Conservation (phyloP, 2,113 vertebrate species). For the Rafetus swinhoei region DNA sequence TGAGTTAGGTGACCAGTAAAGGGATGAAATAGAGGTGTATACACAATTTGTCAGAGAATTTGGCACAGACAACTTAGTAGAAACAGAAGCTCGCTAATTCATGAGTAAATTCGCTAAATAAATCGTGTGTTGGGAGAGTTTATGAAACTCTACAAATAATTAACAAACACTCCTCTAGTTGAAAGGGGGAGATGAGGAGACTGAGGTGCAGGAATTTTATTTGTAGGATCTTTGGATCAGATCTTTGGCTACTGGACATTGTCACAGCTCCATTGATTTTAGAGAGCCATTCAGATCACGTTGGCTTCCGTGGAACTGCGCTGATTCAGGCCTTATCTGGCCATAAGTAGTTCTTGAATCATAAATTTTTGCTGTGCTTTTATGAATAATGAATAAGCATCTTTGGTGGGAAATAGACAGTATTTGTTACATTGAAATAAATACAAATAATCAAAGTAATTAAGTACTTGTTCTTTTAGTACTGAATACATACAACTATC, state of each 20-base stretch:
- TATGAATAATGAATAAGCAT: conserved; percentile 33
- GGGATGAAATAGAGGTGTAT: not conserved
- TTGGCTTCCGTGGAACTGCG: not conserved
- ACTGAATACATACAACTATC: conserved; percentile 56
- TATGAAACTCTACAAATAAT: not conserved
- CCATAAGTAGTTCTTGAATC: not conserved
- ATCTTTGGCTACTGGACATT: not conserved
- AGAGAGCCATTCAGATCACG: not conserved
- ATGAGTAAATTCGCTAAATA: conserved; percentile 8
- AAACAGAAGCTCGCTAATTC: not conserved
- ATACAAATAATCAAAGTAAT: conserved; percentile 64
- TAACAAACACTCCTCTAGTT: not conserved
- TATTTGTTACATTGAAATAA: conserved; percentile 50
- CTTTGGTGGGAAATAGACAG: not conserved
- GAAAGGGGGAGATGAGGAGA: not conserved
- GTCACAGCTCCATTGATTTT: not conserved
- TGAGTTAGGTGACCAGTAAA: not conserved
- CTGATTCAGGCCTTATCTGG: not conserved
- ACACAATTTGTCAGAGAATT: not conserved
- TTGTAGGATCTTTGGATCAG: not conserved
- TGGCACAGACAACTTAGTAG: conserved; percentile 26
- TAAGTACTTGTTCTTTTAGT: conserved; percentile 60
- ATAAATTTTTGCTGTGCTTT: conserved; percentile 30
- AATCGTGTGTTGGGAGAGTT: not conserved
- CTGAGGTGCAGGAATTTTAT: not conserved